Evolutionary conservation across 1,140 invertebrate genomes (phyloP).

Genomic region (Anastatus disparis): DNA sequence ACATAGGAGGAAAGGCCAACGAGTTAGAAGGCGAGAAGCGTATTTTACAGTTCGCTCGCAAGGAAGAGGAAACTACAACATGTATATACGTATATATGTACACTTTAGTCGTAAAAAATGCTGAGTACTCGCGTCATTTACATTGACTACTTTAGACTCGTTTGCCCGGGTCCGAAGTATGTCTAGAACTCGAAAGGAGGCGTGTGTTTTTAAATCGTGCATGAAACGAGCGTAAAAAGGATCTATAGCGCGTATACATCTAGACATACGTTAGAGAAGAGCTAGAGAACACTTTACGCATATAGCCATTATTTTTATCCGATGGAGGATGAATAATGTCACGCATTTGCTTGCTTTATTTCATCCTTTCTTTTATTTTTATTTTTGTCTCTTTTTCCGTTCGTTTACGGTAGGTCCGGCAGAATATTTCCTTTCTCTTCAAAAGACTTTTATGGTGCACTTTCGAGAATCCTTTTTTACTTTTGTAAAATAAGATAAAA

Average conservation of each 20-base stretch:
- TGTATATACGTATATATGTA: not conserved
- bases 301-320: conserved; percentile 53
- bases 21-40: not conserved
- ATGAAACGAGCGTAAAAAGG: conserved; percentile 25
- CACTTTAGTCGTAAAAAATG: conserved; percentile 17
- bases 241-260: conserved; percentile 14
- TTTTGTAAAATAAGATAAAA: not conserved
- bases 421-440: not conserved
- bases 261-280: not conserved
- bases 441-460: not conserved
- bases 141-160: conserved; percentile 12
- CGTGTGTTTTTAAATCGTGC: conserved; percentile 25
- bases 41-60: not conserved
- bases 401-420: too few relatives aligned
- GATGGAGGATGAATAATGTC: conserved; percentile 54
- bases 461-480: not conserved
- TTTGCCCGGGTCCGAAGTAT: not conserved
- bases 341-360: conserved; percentile 9
- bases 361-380: not conserved
- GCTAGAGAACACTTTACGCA: conserved; percentile 28
- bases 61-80: not conserved
- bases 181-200: too few relatives aligned
- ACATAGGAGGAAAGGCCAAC: too few relatives aligned
- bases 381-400: not conserved
- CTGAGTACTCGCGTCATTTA: conserved; percentile 21